Percentiles rank a stretch among this genome's conserved stretches.
phyloP scores from a whole-genome alignment of 2,888 invertebrate genomes.

The Liodrosophila aerea region DNA sequence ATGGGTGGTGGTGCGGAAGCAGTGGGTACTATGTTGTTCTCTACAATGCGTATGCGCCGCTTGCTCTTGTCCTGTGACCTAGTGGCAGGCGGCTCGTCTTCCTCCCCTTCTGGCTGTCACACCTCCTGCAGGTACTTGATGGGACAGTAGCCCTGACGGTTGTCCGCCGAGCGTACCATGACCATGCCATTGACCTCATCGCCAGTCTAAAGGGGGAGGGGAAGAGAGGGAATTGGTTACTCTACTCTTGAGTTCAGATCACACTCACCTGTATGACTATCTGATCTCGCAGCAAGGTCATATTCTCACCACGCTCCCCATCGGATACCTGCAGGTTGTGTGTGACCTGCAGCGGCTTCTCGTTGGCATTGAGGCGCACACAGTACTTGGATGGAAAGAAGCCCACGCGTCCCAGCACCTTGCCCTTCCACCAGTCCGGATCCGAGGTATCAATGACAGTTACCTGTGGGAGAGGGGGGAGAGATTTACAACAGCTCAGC shows the following conservation, averaged over 20 bases:
- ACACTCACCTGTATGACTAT: conserved; percentile 90
- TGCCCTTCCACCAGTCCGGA: conserved; percentile 99
- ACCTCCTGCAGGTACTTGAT: conserved; percentile 96
- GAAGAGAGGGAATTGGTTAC: neutral
- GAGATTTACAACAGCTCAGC: neutral
- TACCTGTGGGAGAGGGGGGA: conserved; percentile 83
- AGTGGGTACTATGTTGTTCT: conserved; percentile 65
- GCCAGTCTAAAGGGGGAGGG: conserved; percentile 84
- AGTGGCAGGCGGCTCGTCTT: conserved; percentile 77
- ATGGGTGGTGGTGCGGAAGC: conserved; percentile 29
- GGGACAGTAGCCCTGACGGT: conserved; percentile 96
- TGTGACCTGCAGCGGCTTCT: conserved; percentile 95
- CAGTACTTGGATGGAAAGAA: conserved; percentile 98
- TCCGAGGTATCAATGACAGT: conserved; percentile 97
- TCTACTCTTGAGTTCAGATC: too few species aligned
- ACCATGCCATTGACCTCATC: conserved; percentile 97
- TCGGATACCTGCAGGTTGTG: conserved; percentile 93
- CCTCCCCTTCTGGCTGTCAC: conserved; percentile 88
- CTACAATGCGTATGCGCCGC: conserved; percentile 82
- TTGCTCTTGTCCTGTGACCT: conserved; percentile 81
- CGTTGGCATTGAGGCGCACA: conserved; percentile 93
- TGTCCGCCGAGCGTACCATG: conserved; percentile 95
- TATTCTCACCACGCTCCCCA: conserved; percentile 86
- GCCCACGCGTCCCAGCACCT: conserved; percentile 94
- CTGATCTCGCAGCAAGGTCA: conserved; percentile 94